Base-by-base conservation (phyloP, 2,888 invertebrate genomes). In the Euzetes globulus region DNA sequence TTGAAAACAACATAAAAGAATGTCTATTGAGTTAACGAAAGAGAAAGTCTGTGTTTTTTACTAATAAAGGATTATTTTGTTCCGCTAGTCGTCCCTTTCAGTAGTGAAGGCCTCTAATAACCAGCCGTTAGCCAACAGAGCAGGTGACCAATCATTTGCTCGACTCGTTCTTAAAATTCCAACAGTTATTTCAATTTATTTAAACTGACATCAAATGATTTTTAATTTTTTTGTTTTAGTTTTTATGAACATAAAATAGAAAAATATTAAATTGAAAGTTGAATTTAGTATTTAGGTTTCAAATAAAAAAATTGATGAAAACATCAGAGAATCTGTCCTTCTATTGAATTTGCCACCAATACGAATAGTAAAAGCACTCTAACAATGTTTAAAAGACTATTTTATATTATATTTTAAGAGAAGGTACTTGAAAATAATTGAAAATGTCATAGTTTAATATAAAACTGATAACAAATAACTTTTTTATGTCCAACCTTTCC, bases 41-140 rank as follows among this genome's bases (percentile, higher is more conserved):
- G 60, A 60, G 60, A 60, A 60, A 60, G 60, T 60, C 33, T 33
- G 29, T 27, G 29, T 33, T 60, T 52, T 47, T 19, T 19, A 52
- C 29, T 60, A 29, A 60, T 60, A 60, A 60, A 60, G 60, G 60
- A 60, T 60, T 60, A 60, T 60, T 60, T 60, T 60, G 52, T 60
- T 60, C 60, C 60, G 60, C 60, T 58, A 58, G 25, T 58, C 25
- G 6, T 47, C 15, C 47, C 47, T n/a, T 4, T 17, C 52, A 27
- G 29, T 13, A 25, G 60, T 60, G 22, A n/a, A 19, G 33, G 60
- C 22, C 58, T 17, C 60, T 60, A 60, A 60, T 60, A 27, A 60
- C 27, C 11, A 27, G 29, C 22, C 6, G 19, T 25, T 58, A 17
- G 27, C 27, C 27, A 27, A 17, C 27, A 25, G 29, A 60, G 60